phyloP scores from a whole-genome alignment of 2,113 vertebrate genomes.

The Myotis lucifugus region DNA sequence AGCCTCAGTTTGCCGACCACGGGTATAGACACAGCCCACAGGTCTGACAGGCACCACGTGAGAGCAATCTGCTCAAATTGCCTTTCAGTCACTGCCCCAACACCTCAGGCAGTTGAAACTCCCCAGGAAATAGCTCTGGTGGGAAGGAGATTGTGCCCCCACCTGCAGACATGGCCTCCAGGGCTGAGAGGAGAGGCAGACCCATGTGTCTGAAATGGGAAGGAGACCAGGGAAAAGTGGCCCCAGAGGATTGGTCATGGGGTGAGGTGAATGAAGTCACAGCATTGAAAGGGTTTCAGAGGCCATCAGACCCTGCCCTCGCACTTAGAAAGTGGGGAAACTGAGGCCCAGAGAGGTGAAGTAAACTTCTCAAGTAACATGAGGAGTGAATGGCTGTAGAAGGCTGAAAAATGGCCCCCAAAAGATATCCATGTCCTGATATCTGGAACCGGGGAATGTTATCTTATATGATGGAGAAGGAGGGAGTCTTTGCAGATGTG shows the following conservation, averaged over 20 bases:
- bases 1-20: too few relatives aligned
- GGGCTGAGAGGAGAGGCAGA: background rate
- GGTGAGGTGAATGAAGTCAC: background rate
- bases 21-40: background rate
- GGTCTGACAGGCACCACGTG: background rate
- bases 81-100: background rate
- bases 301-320: background rate
- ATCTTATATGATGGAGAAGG: background rate
- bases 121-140: background rate
- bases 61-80: background rate
- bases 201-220: too few relatives aligned
- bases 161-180: rapidly evolving
- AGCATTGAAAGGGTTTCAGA: background rate
- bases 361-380: background rate
- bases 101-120: background rate
- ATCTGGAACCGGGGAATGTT: background rate
- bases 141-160: background rate
- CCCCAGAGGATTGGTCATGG: rapidly evolving
- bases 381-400: background rate
- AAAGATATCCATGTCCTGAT: background rate
- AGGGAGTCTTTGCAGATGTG: background rate
- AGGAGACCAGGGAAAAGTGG: background rate
- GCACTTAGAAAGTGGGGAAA: background rate
- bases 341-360: background rate
- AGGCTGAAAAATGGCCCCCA: background rate